Base-by-base conservation (phyloP, 2,113 vertebrate genomes). In the Chloropsis hardwickii region DNA sequence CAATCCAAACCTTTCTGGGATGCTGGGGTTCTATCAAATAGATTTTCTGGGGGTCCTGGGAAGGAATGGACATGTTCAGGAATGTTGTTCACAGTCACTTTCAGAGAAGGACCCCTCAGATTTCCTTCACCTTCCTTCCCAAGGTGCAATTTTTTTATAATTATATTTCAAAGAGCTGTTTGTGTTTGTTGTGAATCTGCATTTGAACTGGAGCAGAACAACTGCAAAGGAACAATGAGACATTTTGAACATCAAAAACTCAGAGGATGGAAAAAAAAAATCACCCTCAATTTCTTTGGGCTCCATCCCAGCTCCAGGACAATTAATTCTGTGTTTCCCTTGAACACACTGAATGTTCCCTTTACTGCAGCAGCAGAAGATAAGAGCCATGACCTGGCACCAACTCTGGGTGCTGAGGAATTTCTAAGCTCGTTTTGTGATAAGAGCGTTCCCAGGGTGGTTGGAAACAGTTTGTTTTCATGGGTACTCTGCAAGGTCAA, bases 351-450 rank as follows among this genome's bases (percentile, higher is more conserved):
- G 95, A 39, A 93, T 77, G 93, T 96, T 97, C 93, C 22, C 60
- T 95, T 53, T 90, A 80, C 74, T 1, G 1, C 57, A 67, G 81
- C 72, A 42, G 18, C 58, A 44, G 76, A 35, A 96, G 95, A 96
- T 95, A 93, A 96, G 88, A 86, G 67, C 79, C 2, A 3, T 27
- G 85, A 74, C 76, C 90, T 96, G 93, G 96, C 93, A 95, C n/a
- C 1, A 9, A 15, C 60, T 67, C 79, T 51, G 70, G 62, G 50
- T 82, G 78, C 87, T 70, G 85, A 94, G 64, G 92, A 95, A 94
- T 96, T 93, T 88, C 60, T 66, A 90, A 80, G 64, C 72, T 92
- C 58, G 67, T 96, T 93, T 94, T 90, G 82, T 93, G 93, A 94
- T 96, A 93, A 94, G 83, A 85, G 27, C 39, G 50, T 77, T n/a